Base-by-base conservation (phyloP, 1,140 invertebrate genomes). In the Drosophila pruinosa region DNA sequence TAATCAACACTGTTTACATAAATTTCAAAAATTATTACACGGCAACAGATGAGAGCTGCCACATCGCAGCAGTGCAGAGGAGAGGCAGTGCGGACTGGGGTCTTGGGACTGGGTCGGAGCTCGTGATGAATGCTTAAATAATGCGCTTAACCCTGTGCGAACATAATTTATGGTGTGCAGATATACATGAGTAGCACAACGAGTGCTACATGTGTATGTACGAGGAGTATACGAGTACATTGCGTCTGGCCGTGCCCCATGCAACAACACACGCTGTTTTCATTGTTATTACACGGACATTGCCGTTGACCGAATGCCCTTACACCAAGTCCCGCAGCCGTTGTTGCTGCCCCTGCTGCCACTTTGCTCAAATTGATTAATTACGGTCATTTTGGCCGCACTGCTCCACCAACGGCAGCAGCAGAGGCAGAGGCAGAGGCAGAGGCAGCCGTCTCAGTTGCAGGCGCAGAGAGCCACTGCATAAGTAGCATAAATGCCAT, bases 1-100 rank as follows among this genome's bases (percentile, higher is more conserved):
- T 88, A 88, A 88, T 88, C 82, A 88, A 88, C 82, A 88, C 82
- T 88, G 82, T 88, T 88, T 88, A 88, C 82, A 88, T 88, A 88
- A 88, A 88, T 88, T 88, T 82, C 78, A 88, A 82, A 88, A 86
- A 86, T 88, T 82, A 86, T 85, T 85, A 85, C 81, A 80, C 81
- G 68, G 78, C 78, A 57, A 72, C 68, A 70, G 59, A 63, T 64
- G 67, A 70, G 58, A 39, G 65, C 43, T 54, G 74, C 38, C 63
- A 61, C 8, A 43, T 3, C 0, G 2, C 6, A 14, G 39, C 12
- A 5, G 10, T 4, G 17, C 38, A 6, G 63, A 26, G 45, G 12
- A 19, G n/a, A 39, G 28, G 6, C 21, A 63, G 2, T 14, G 21
- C 31, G 15, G 38, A 28, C 28, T 48, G 68, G 21, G 41, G 53